Percentiles rank a stretch among this genome's conserved stretches.
Evolutionary conservation across 2,888 invertebrate species (phyloP).

Genomic region (Malthinus seriepunctatus): DNA sequence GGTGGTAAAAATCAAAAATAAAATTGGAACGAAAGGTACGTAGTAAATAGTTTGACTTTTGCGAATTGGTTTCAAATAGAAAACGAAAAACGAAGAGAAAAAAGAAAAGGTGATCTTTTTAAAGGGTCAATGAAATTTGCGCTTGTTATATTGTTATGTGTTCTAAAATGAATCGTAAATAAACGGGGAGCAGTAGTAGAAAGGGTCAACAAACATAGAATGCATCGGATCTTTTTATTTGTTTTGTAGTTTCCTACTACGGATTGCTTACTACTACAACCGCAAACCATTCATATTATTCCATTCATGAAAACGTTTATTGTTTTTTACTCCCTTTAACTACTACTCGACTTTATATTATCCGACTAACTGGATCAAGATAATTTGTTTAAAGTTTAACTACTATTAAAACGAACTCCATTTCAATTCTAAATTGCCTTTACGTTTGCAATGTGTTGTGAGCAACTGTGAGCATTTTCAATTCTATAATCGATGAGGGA

Average conservation of each 20-base stretch:
- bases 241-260: constrained; percentile 55
- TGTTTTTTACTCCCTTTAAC: constrained; percentile 33
- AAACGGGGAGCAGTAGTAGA: constrained; percentile 16
- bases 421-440: constrained; percentile 5
- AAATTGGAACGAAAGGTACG: too few relatives aligned
- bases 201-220: constrained; percentile 43
- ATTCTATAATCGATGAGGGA: not conserved
- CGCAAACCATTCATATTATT: constrained; percentile 51
- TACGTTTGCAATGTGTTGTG: too few relatives aligned
- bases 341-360: constrained; percentile 36
- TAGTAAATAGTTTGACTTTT: too few relatives aligned
- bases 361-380: constrained; percentile 35
- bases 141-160: too few relatives aligned
- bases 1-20: too few relatives aligned
- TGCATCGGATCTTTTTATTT: constrained; percentile 54
- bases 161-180: constrained; percentile 22
- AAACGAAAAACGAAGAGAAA: too few relatives aligned
- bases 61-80: too few relatives aligned
- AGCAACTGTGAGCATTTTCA: not conserved
- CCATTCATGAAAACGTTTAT: constrained; percentile 46
- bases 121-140: too few relatives aligned
- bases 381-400: constrained; percentile 34
- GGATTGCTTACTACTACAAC: constrained; percentile 43
- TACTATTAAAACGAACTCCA: constrained; percentile 29
- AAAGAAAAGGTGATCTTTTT: too few relatives aligned